These are phyloP conservation scores for Opisthograptis luteolata DNA, from an alignment of 2,888 invertebrate genomes.

Conservation along the genomic window DNA sequence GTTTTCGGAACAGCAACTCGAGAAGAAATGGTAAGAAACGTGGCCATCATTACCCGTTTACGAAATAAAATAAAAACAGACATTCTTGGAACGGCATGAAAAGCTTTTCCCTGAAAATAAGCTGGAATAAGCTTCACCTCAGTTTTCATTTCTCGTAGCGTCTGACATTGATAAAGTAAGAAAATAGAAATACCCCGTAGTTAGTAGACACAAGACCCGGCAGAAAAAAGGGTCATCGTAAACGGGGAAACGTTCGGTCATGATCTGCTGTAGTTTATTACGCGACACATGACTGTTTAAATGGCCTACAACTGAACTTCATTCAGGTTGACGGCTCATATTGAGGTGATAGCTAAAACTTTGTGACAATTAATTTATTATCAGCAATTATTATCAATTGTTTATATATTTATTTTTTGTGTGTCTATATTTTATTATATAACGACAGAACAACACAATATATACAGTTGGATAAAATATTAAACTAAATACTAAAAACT, in stretches of 20 bases:
- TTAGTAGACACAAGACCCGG: conserved; percentile 15
- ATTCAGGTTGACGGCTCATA: not conserved
- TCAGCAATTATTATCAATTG: too few relatives aligned
- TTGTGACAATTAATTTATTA: too few relatives aligned
- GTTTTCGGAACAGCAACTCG: too few relatives aligned
- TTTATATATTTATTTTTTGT: too few relatives aligned
- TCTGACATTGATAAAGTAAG: conserved; percentile 36
- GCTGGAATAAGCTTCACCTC: conserved; percentile 9
- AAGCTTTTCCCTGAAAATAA: conserved; percentile 9
- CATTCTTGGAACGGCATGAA: conserved; percentile 3
- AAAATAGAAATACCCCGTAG: conserved; percentile 32
- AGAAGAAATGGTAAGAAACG: too few relatives aligned
- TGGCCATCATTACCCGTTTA: too few relatives aligned
- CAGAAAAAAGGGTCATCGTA: conserved; percentile 7
- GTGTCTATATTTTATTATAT: too few relatives aligned
- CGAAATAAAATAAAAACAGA: not conserved
- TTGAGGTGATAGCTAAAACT: too few relatives aligned
- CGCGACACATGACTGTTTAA: conserved; percentile 9
- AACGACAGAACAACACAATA: too few relatives aligned
- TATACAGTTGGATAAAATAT: too few relatives aligned
- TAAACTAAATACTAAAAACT: too few relatives aligned
- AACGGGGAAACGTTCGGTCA: conserved; percentile 1
- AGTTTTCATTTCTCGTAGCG: conserved; percentile 20
- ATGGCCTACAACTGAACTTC: not conserved
- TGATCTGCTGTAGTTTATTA: conserved; percentile 14